Conservation (phyloP, 2,888 invertebrate species). For the Trachelus stipa region DNA sequence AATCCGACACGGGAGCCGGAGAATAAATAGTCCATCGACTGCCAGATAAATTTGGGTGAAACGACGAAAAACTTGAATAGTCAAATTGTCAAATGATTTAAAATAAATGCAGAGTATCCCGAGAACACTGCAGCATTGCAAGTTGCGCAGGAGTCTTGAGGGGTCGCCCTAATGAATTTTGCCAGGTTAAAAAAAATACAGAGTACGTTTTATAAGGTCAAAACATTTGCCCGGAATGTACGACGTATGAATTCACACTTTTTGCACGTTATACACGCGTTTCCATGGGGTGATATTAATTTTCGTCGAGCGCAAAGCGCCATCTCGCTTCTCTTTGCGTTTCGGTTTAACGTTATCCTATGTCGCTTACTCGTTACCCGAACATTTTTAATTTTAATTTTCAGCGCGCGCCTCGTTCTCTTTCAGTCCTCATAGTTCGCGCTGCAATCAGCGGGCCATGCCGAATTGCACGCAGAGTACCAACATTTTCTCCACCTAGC, state of each 20-base stretch:
- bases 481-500: not conserved
- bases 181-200: not conserved
- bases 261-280: slow-evolving; percentile 36
- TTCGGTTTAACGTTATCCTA: slow-evolving; percentile 47
- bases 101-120: not conserved
- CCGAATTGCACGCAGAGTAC: not conserved
- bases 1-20: not conserved
- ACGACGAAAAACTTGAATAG: not conserved
- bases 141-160: not conserved
- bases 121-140: not conserved
- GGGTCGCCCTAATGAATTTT: not conserved
- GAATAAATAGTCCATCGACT: slow-evolving; percentile 6
- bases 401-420: slow-evolving; percentile 11
- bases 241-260: slow-evolving; percentile 39
- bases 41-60: not conserved
- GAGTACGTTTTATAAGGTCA: not conserved
- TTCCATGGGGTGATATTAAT: slow-evolving; percentile 48
- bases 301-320: slow-evolving; percentile 44
- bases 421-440: not conserved
- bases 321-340: slow-evolving; percentile 41
- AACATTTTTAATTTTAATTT: slow-evolving; percentile 57
- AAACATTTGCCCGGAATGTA: slow-evolving; percentile 1
- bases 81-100: too few relatives aligned
- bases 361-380: slow-evolving; percentile 52
- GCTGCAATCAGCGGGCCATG: not conserved